Percentiles rank a stretch among this genome's conserved stretches.
phyloP scores from a whole-genome alignment of 1,140 invertebrate genomes.

The Wasmannia auropunctata region DNA sequence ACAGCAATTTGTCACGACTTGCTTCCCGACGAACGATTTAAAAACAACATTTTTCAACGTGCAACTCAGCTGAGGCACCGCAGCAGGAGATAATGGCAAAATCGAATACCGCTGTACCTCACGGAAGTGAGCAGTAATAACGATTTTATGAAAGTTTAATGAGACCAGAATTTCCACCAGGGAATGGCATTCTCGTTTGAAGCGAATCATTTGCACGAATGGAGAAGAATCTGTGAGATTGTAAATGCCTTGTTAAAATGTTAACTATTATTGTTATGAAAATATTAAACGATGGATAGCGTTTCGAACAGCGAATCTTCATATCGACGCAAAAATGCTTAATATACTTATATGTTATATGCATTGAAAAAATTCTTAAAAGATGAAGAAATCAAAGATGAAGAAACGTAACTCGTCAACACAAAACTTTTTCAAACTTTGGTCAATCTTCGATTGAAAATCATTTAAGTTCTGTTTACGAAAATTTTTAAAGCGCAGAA shows the following conservation, averaged over 20 bases:
- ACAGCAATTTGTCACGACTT: slow-evolving; percentile 67
- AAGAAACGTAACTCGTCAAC: background rate
- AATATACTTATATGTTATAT: background rate
- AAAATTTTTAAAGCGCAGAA: background rate
- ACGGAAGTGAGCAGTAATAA: slow-evolving; percentile 42
- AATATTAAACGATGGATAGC: background rate
- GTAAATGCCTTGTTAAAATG: background rate
- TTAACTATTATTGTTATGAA: background rate
- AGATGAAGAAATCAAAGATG: background rate
- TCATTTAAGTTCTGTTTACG: background rate
- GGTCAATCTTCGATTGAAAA: background rate
- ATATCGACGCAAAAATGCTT: background rate
- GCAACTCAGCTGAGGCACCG: slow-evolving; percentile 3
- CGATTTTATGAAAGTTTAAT: slow-evolving; percentile 54
- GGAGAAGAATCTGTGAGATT: background rate
- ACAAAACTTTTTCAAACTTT: background rate
- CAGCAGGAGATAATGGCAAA: slow-evolving; percentile 58
- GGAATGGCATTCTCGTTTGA: background rate
- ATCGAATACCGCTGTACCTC: slow-evolving; percentile 57
- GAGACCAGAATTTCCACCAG: slow-evolving; percentile 13
- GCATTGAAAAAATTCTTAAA: background rate
- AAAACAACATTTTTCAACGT: slow-evolving; percentile 70
- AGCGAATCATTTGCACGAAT: background rate
- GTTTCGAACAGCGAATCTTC: too few species aligned
- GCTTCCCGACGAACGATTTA: slow-evolving; percentile 48